Evolutionary conservation across 1,140 invertebrate genomes (phyloP).

Genomic region (Drosophila watanabei): DNA sequence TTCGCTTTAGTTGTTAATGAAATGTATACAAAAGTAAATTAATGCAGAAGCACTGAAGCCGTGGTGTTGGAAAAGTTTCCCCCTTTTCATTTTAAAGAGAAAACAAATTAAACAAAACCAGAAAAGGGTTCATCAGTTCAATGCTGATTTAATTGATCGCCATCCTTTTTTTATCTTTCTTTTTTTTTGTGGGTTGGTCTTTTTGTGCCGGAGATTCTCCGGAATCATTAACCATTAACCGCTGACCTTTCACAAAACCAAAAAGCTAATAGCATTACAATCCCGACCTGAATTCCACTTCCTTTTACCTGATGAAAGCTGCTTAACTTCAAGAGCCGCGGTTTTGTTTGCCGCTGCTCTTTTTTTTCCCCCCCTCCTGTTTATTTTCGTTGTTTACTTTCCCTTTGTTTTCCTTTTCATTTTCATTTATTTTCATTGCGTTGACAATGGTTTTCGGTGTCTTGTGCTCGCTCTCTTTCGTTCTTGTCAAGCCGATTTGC

Average conservation of each 20-base stretch:
- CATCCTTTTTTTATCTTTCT: constrained; percentile 8
- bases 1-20: constrained; percentile 72
- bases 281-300: constrained; percentile 27
- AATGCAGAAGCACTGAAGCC: constrained; percentile 52
- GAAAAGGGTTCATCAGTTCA: constrained; percentile 29
- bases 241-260: constrained; percentile 37
- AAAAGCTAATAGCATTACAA: constrained; percentile 52
- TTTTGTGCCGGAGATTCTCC: constrained; percentile 4
- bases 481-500: constrained; percentile 58
- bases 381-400: constrained; percentile 32
- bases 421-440: constrained; percentile 46
- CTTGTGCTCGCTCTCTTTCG: constrained; percentile 7
- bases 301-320: constrained; percentile 65
- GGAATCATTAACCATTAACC: constrained; percentile 47
- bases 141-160: constrained; percentile 50
- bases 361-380: too few relatives aligned
- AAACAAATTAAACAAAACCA: constrained; percentile 29
- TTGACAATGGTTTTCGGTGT: constrained; percentile 48
- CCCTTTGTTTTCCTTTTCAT: constrained; percentile 31
- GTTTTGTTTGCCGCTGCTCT: constrained; percentile 27
- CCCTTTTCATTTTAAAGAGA: background rate
- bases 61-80: background rate
- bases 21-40: constrained; percentile 71
- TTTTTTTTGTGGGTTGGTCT: constrained; percentile 1
- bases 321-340: constrained; percentile 58